Base-by-base conservation (phyloP, 2,797 vertebrate genomes). In the Sorex maritimensis region DNA sequence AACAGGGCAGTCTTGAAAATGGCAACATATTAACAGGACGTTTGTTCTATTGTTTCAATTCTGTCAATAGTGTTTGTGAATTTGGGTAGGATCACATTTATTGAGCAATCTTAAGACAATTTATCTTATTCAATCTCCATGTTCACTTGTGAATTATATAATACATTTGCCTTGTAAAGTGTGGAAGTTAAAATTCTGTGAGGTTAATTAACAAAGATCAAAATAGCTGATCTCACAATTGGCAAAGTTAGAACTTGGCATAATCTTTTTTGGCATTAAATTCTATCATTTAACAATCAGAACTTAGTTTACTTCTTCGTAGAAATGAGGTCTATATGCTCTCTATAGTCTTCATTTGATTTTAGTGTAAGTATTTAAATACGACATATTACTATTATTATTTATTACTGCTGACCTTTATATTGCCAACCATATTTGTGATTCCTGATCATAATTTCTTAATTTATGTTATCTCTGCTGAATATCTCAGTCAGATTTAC, bases 321-420 rank as follows among this genome's bases (percentile, higher is more conserved):
- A 91, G 44, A 87, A 41, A 13, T 80, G n/a, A 92, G 23, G 17
- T 69, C 46, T 38, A 30, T 2, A 6, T 17, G 2, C 23, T 44
- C 28, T 91, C 7, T 49, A 19, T 6, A 2, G 67, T 52, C 30
- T 81, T 75, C 65, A 65, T 77, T 90, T 30, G 24, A 67, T 81
- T 84, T 86, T 8, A 15, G 6, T 68, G 12, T 81, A 80, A 74
- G 77, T 94, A 71, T 89, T 91, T 90, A 91, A 87, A 84, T 74
- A 1, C 17, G 23, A 63, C 34, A 30, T 34, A 65, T 38, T 55
- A 44, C 41, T 44, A 49, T 67, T 44, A 49, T 67, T 49, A 77
- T 82, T 52, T 38, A 28, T 78, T 38, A 14, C 58, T 67, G 28
- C 63, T 81, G 58, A 61, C 15, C 12, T 61, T 61, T 61, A 61